Conservation (phyloP, 2,797 vertebrate species). For the Vipera latastei region DNA sequence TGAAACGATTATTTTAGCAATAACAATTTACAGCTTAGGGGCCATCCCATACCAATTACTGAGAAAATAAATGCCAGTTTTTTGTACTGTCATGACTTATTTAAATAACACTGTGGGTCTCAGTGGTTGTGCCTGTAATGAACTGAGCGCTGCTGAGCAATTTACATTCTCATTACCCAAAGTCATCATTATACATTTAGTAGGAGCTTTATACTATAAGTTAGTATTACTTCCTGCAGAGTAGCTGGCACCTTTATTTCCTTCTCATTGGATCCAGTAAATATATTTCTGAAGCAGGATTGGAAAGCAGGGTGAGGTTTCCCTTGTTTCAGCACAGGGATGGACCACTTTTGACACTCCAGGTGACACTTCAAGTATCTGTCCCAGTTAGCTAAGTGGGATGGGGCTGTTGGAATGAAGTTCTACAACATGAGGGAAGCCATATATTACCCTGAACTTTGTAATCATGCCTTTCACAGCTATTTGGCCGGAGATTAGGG, state of each 20-base stretch:
- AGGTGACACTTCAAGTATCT: background rate
- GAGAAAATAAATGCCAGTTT: slow-evolving; percentile 44
- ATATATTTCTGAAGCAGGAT: background rate
- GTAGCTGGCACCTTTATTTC: background rate
- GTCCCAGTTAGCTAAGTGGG: background rate
- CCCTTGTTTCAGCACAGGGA: background rate
- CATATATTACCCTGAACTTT: background rate
- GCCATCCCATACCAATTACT: rapidly evolving
- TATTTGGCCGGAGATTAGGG: background rate
- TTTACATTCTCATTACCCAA: background rate
- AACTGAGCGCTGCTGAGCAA: slow-evolving; percentile 9
- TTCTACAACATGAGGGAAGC: background rate
- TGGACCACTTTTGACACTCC: background rate
- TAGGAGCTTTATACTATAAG: background rate
- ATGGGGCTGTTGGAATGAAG: background rate
- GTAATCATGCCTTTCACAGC: background rate
- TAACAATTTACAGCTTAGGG: slow-evolving; percentile 26
- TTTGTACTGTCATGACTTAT: slow-evolving; percentile 50
- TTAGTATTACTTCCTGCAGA: background rate
- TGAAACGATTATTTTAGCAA: background rate
- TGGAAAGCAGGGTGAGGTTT: background rate
- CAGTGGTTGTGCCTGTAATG: background rate
- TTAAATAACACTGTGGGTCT: slow-evolving; percentile 31
- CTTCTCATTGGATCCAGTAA: background rate
- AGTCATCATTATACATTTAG: background rate